Conservation (phyloP, 2,113 vertebrate genomes). For the Scomber scombrus region DNA sequence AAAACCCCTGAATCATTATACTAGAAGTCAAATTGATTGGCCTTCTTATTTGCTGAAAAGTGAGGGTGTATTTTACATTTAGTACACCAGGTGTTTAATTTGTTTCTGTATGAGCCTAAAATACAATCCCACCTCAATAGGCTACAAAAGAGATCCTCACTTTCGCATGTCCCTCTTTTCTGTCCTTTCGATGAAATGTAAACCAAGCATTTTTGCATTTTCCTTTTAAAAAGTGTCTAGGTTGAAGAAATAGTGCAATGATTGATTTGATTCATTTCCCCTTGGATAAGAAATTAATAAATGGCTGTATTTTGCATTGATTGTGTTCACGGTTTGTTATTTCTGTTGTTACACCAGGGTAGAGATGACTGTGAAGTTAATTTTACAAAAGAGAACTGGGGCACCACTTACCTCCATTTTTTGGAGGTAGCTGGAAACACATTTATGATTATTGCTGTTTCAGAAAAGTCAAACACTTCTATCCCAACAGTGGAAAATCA, state of each 20-base stretch:
- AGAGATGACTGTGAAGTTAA: background rate
- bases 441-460: background rate
- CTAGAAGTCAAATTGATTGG: constrained; percentile 33
- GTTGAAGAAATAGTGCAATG: constrained; percentile 50
- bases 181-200: constrained; percentile 46
- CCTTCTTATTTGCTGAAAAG: constrained; percentile 34
- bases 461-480: background rate
- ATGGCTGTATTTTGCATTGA: constrained; percentile 66
- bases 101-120: constrained; percentile 48
- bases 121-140: constrained; percentile 35
- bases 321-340: constrained; percentile 35
- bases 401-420: background rate
- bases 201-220: constrained; percentile 57
- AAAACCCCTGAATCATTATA: constrained; percentile 43
- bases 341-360: background rate
- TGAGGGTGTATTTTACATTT: constrained; percentile 40
- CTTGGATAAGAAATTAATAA: constrained; percentile 68
- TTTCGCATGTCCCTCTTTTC: constrained; percentile 29
- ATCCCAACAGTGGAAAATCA: too few species aligned
- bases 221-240: constrained; percentile 48
- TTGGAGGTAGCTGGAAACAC: background rate
- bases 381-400: constrained; percentile 7
- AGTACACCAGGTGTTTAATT: constrained; percentile 50
- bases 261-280: constrained; percentile 53
- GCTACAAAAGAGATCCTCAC: constrained; percentile 9